Evolutionary conservation across 2,113 vertebrate genomes (phyloP).

Genomic region (Amblyornis subalaris): DNA sequence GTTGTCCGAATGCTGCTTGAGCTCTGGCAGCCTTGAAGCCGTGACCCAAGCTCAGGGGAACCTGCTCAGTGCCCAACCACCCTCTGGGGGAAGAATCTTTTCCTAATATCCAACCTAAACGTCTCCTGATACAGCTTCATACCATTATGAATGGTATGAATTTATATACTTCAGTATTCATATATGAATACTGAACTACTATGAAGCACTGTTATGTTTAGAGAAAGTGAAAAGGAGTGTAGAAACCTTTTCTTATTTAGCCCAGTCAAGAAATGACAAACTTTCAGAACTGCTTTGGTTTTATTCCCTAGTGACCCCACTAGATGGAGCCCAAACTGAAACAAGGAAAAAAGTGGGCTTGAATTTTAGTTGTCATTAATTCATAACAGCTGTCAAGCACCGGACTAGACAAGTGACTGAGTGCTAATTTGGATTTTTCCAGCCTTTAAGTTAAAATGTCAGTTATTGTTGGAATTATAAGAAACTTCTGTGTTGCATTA

Average conservation of each 20-base stretch:
- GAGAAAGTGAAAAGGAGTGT: background rate
- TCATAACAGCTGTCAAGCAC: background rate
- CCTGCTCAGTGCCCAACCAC: background rate
- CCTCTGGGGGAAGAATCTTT: background rate
- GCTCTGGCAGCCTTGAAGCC: background rate
- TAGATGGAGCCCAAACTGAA: conserved; percentile 33
- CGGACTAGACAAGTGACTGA: background rate
- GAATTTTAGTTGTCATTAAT: background rate
- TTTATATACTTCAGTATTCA: background rate
- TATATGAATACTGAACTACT: background rate
- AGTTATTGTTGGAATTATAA: background rate
- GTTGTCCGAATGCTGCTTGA: fast-evolving
- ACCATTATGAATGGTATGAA: background rate
- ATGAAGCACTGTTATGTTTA: background rate
- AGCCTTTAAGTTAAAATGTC: background rate
- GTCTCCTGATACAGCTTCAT: background rate
- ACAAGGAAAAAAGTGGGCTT: background rate
- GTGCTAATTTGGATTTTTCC: background rate
- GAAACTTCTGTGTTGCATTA: background rate
- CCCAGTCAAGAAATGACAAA: background rate
- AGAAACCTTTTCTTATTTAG: background rate
- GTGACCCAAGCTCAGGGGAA: background rate
- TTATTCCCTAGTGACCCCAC: background rate
- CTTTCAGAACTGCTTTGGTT: background rate
- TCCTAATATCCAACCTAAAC: background rate